phyloP scores from a whole-genome alignment of 2,113 vertebrate genomes.

The Charina bottae region DNA sequence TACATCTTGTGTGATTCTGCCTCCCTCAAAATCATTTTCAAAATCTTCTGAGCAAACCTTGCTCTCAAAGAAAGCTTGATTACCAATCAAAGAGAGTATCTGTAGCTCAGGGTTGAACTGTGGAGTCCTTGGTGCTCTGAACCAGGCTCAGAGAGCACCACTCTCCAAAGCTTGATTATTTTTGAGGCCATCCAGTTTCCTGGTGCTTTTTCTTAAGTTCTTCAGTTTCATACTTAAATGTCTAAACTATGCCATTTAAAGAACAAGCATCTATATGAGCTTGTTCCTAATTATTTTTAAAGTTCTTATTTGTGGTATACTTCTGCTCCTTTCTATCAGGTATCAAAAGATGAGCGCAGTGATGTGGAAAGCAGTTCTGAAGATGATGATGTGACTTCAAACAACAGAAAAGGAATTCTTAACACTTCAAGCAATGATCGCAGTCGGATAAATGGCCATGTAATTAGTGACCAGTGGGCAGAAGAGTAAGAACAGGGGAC shows the following conservation, averaged over 20 bases:
- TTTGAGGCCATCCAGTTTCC: not conserved
- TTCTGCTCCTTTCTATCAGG: slow-evolving; percentile 70
- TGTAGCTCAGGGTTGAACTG: too few relatives aligned
- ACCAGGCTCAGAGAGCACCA: too few relatives aligned
- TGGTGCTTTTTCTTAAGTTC: not conserved
- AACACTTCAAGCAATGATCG: slow-evolving; percentile 77
- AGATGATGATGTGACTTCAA: slow-evolving; percentile 78
- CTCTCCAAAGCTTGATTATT: not conserved
- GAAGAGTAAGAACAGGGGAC: slow-evolving; percentile 60
- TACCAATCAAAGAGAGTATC: not conserved
- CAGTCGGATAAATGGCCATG: slow-evolving; percentile 87
- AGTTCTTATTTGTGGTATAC: not conserved
- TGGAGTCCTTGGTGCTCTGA: not conserved
- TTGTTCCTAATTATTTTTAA: not conserved
- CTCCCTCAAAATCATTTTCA: not conserved
- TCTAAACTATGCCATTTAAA: not conserved
- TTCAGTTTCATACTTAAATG: not conserved
- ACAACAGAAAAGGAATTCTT: slow-evolving; percentile 66
- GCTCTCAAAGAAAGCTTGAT: not conserved
- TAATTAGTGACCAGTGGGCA: slow-evolving; percentile 72
- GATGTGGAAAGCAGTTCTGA: slow-evolving; percentile 98
- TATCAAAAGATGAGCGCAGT: slow-evolving; percentile 93
- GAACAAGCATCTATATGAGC: not conserved
- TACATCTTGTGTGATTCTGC: too few relatives aligned
- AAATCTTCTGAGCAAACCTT: not conserved